These are phyloP conservation scores for Crambe crambe DNA, from an alignment of 37 sponge, comb jelly and placozoan species.

Conservation along the genomic window DNA sequence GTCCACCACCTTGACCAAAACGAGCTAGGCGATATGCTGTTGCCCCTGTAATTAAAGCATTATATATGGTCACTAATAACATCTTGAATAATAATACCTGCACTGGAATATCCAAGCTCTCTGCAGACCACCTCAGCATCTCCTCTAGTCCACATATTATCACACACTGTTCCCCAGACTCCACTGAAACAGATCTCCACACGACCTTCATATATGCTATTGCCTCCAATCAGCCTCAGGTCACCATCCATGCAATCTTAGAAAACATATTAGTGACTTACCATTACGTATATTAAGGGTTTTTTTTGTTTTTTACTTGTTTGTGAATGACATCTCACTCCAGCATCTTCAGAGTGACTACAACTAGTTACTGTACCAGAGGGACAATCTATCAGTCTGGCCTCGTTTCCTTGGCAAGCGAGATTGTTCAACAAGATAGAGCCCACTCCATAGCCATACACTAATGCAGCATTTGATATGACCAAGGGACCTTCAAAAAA, in stretches of 20 bases:
- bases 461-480: no score
- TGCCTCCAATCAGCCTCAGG: no score
- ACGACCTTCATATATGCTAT: no score
- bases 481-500: no score
- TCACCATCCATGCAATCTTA: no score
- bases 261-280: no score
- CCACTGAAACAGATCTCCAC: not conserved
- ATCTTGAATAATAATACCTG: not conserved
- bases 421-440: constrained; percentile 20
- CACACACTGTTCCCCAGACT: constrained; percentile 12
- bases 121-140: not conserved
- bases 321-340: no score
- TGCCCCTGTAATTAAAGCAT: not conserved
- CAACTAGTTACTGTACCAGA: not conserved
- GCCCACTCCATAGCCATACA: no score
- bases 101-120: not conserved
- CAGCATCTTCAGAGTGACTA: no score
- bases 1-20: not conserved
- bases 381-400: constrained; percentile 6
- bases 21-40: not conserved
- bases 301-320: not conserved
- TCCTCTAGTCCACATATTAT: not conserved
- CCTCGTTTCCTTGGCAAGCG: constrained; percentile 13
- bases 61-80: not conserved
- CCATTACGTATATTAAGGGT: not conserved